Percentiles rank a stretch among this genome's conserved stretches.
Evolutionary conservation across 2,113 vertebrate species (phyloP).

Genomic region (Serilophus lunatus): DNA sequence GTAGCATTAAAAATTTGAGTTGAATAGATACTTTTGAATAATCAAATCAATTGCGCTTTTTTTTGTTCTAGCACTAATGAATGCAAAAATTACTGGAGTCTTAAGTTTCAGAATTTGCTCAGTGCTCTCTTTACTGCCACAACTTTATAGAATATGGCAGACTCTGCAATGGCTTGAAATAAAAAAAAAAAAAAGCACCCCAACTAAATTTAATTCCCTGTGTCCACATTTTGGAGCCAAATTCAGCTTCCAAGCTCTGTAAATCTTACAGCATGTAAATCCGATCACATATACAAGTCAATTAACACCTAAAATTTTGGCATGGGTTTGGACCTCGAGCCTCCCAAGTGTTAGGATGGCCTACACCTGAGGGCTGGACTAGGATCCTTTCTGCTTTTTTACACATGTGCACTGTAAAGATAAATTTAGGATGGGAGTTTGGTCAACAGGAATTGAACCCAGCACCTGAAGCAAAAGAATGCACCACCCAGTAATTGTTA

Average conservation of each 20-base stretch:
- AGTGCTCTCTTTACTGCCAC: background rate
- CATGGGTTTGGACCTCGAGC: background rate
- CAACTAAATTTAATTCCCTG: background rate
- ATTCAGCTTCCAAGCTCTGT: background rate
- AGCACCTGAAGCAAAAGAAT: background rate
- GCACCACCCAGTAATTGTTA: background rate
- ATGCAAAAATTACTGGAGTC: background rate
- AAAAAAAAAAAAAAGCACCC: fast-evolving
- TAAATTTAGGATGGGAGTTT: fast-evolving
- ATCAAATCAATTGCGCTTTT: background rate
- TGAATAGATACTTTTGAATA: background rate
- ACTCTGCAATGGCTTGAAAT: background rate
- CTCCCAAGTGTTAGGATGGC: background rate
- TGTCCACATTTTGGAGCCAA: background rate
- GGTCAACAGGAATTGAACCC: background rate
- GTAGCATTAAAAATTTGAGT: background rate
- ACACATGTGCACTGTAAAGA: background rate
- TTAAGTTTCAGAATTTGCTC: background rate
- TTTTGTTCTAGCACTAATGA: background rate
- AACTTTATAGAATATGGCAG: background rate
- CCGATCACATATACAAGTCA: background rate
- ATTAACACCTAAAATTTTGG: background rate
- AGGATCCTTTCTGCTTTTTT: background rate
- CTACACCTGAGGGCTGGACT: background rate
- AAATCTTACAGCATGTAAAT: background rate